These are phyloP conservation scores for Tetragonisca angustula DNA, from an alignment of 2,888 invertebrate species.

Conservation along the genomic window DNA sequence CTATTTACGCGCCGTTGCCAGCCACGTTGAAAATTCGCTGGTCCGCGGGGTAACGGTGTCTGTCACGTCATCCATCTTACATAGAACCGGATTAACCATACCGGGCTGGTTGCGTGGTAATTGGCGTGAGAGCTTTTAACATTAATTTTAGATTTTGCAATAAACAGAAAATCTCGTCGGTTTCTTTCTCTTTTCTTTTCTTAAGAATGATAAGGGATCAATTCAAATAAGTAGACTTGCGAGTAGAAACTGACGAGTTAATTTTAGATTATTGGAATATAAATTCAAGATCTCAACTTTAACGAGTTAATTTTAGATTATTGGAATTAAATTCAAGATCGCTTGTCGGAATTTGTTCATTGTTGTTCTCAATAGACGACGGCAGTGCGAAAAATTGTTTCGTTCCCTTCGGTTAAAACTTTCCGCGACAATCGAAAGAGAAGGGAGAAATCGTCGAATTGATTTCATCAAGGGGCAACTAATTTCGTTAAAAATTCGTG, in stretches of 20 bases:
- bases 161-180: neutral
- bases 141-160: neutral
- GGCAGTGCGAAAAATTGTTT: no score
- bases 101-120: neutral
- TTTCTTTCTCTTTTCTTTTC: no score
- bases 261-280: no score
- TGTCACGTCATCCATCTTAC: slow-evolving; percentile 63
- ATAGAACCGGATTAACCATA: slow-evolving; percentile 22
- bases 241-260: no score
- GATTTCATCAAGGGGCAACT: neutral
- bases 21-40: slow-evolving; percentile 71
- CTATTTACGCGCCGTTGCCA: slow-evolving; percentile 69
- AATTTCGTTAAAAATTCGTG: slow-evolving; percentile 1
- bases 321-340: no score
- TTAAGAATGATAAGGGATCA: no score
- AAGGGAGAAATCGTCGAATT: neutral
- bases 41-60: slow-evolving; percentile 58
- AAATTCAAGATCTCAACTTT: no score
- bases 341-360: no score
- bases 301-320: no score
- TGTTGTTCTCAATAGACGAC: no score
- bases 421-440: neutral
- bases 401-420: no score
- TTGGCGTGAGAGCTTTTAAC: neutral
- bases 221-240: no score